These are phyloP conservation scores for Laticauda colubrina DNA, from an alignment of 2,113 vertebrate genomes.

Conservation along the genomic window DNA sequence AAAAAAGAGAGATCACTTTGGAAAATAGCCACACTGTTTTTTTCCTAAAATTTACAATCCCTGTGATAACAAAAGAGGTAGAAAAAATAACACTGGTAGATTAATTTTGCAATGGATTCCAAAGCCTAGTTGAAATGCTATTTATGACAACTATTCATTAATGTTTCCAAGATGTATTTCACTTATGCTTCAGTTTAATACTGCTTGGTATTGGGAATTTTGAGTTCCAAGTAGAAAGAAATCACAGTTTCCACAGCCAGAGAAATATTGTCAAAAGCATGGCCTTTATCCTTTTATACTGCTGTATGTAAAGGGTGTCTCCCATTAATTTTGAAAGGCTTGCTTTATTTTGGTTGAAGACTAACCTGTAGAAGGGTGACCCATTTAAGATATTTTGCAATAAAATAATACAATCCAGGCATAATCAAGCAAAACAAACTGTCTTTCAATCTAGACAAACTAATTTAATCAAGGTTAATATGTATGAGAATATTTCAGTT, in stretches of 20 bases:
- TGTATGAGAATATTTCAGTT: background rate
- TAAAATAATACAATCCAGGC: background rate
- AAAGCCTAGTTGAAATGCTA: background rate
- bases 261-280: background rate
- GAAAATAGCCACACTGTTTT: background rate
- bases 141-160: background rate
- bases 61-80: background rate
- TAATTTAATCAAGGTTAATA: background rate
- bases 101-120: background rate
- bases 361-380: background rate
- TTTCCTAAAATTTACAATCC: background rate
- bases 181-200: background rate
- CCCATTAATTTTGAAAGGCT: background rate
- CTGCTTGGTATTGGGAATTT: background rate
- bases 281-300: background rate
- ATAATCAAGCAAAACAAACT: background rate
- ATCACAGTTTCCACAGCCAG: background rate
- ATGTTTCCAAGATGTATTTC: background rate
- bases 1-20: background rate
- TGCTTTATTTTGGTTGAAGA: background rate
- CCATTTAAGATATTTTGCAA: background rate
- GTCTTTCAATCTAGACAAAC: background rate
- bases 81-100: background rate
- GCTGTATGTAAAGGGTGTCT: background rate
- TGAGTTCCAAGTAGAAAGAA: background rate